These are phyloP conservation scores for Aphelenchoides besseyi DNA, from an alignment of 1,140 invertebrate genomes.

Conservation along the genomic window DNA sequence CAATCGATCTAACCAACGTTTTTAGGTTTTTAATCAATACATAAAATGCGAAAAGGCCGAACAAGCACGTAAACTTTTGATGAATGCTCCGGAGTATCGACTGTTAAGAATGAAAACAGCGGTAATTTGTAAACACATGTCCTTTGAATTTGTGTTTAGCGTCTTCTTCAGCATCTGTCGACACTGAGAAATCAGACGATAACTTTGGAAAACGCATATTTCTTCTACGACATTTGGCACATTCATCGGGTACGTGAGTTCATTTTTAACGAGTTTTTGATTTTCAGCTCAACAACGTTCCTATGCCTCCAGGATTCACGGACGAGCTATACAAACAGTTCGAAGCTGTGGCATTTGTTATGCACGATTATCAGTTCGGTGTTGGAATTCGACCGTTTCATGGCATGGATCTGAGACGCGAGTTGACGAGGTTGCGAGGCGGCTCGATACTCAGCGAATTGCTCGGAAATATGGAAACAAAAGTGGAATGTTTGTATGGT, in stretches of 20 bases:
- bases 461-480: not conserved
- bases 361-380: constrained; percentile 7
- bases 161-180: not conserved
- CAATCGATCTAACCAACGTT: not conserved
- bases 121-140: not conserved
- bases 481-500: not conserved
- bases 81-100: not conserved
- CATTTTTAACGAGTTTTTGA: not conserved
- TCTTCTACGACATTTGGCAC: constrained; percentile 1
- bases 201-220: constrained; percentile 1
- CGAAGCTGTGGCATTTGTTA: not conserved
- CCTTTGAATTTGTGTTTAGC: not conserved
- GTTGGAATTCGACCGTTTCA: constrained; percentile 6
- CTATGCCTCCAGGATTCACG: constrained; percentile 7
- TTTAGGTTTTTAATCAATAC: constrained; percentile 11
- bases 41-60: not conserved
- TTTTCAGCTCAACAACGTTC: constrained; percentile 5
- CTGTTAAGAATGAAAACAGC: not conserved
- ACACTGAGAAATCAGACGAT: not conserved
- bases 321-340: constrained; percentile 4
- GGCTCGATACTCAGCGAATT: not conserved
- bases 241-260: not conserved
- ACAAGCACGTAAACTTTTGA: not conserved
- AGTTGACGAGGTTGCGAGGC: constrained; percentile 5
- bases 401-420: constrained; percentile 4